Percentiles rank a stretch among this genome's conserved stretches.
Evolutionary conservation across 2,113 vertebrate genomes (phyloP).

Genomic region (Grallaria varia): DNA sequence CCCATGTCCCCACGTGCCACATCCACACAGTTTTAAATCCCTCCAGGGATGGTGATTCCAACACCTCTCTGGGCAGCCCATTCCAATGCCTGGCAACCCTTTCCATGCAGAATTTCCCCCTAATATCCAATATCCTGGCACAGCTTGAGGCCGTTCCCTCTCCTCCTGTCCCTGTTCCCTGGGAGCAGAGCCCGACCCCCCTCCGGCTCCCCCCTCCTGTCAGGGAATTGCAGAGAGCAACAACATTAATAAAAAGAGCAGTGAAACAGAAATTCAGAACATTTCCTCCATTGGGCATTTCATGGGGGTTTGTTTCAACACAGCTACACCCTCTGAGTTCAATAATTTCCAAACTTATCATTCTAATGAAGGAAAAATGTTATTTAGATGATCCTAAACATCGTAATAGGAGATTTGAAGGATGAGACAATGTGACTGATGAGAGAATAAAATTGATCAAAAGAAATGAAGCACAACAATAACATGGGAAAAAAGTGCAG

Average conservation of each 20-base stretch:
- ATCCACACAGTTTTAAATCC: too few species aligned
- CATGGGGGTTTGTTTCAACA: background rate
- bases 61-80: too few species aligned
- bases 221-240: background rate
- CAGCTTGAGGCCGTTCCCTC: background rate
- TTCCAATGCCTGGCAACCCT: too few species aligned
- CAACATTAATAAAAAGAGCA: background rate
- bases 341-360: background rate
- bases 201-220: background rate
- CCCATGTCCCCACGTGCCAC: background rate
- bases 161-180: background rate
- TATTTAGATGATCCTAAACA: background rate
- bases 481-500: background rate
- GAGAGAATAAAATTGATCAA: constrained; percentile 8
- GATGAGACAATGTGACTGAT: background rate
- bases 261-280: background rate
- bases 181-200: accelerated
- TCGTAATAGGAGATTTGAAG: background rate
- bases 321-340: background rate
- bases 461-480: constrained; percentile 9
- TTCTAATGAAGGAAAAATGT: background rate
- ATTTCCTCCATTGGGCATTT: background rate
- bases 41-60: too few species aligned
- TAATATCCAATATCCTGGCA: background rate
- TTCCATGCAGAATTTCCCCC: background rate